Evolutionary conservation across 1,140 invertebrate genomes (phyloP).

Genomic region (Phthorimaea operculella): DNA sequence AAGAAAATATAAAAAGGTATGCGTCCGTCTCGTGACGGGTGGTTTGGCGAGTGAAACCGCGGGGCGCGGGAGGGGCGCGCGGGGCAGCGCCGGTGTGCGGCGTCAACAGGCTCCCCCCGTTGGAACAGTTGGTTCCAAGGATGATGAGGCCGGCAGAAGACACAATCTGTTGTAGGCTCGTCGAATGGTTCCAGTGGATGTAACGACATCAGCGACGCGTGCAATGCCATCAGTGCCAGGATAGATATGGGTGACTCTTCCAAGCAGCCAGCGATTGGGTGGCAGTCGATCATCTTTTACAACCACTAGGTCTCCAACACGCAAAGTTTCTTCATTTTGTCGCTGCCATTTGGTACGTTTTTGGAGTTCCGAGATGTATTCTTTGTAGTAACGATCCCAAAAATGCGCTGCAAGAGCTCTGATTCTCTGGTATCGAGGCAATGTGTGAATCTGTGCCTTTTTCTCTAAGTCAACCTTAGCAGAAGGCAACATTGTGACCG

Average conservation of each 20-base stretch:
- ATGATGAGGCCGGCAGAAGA: neutral
- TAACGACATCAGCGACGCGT: conserved; percentile 13
- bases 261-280: conserved; percentile 30
- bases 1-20: no score
- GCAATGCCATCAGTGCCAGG: conserved; percentile 26
- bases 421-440: neutral
- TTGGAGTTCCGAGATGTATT: conserved; percentile 5
- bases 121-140: conserved; percentile 4
- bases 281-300: conserved; percentile 35
- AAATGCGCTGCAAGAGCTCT: neutral
- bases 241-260: conserved; percentile 24
- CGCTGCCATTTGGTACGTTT: conserved; percentile 7
- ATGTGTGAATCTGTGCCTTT: neutral
- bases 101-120: conserved; percentile 2
- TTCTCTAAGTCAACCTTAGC: neutral
- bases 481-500: conserved; percentile 3
- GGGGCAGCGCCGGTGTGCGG: neutral
- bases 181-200: neutral
- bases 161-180: conserved; percentile 6
- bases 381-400: conserved; percentile 7
- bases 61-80: neutral
- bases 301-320: conserved; percentile 29
- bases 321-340: conserved; percentile 2
- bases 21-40: no score
- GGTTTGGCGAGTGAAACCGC: no score